Conservation (phyloP, 2,113 vertebrate species). For the Potamarius usumacintae region DNA sequence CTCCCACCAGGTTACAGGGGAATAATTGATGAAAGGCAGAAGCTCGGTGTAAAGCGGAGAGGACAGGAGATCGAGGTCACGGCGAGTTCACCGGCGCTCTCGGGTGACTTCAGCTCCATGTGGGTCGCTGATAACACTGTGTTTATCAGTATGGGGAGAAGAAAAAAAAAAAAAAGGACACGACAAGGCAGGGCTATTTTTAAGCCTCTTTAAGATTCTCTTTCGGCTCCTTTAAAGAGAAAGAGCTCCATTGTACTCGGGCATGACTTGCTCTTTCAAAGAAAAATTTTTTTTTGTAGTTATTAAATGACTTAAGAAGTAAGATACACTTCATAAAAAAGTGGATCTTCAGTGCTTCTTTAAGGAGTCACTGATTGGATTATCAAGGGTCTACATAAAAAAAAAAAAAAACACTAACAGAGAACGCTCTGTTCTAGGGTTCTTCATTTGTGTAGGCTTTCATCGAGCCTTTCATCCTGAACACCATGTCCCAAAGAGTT, state of each 20-base stretch:
- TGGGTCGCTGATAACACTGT: constrained; percentile 47
- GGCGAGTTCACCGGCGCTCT: constrained; percentile 89
- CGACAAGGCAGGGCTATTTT: constrained; percentile 41
- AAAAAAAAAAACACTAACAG: neutral
- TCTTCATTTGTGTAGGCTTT: neutral
- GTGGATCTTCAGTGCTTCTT: neutral
- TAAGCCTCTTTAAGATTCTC: constrained; percentile 41
- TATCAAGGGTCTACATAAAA: neutral
- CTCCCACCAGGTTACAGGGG: constrained; percentile 80
- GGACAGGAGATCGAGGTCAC: constrained; percentile 83
- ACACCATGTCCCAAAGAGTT: neutral
- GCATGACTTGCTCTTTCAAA: neutral
- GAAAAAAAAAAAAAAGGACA: constrained; percentile 44
- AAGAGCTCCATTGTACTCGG: neutral
- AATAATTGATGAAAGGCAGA: constrained; percentile 90
- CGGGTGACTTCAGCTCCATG: constrained; percentile 86
- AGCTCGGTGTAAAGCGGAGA: constrained; percentile 63
- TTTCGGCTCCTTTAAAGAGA: constrained; percentile 19
- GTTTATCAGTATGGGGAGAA: constrained; percentile 43
- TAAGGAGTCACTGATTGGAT: no score
- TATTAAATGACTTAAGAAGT: neutral
- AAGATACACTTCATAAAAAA: neutral
- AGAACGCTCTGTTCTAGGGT: neutral
- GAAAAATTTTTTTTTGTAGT: neutral
- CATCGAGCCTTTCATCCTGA: neutral